These are phyloP conservation scores for Pandemis heparana DNA, from an alignment of 2,888 invertebrate genomes.

Conservation along the genomic window DNA sequence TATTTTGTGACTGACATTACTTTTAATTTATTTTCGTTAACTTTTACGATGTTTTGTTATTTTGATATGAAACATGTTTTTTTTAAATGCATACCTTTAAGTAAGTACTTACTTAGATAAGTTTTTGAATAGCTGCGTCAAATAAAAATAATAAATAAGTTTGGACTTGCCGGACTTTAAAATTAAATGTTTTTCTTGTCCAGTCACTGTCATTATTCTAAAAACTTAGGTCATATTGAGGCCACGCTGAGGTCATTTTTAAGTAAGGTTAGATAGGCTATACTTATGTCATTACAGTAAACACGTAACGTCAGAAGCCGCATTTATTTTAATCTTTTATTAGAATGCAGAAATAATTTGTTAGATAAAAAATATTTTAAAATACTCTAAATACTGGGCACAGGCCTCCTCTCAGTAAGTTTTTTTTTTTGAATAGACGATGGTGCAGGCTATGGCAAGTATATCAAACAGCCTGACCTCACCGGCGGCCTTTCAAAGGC, in stretches of 20 bases:
- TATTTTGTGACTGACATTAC: no score
- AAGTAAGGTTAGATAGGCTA: conserved; percentile 22
- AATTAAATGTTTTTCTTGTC: not conserved
- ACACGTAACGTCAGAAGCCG: conserved; percentile 7
- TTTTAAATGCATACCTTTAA: no score
- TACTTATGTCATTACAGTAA: conserved; percentile 32
- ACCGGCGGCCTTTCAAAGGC: conserved; percentile 28
- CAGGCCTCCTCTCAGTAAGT: no score
- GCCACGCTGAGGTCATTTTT: conserved; percentile 25
- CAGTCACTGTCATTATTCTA: conserved; percentile 23
- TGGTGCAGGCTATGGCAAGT: not conserved
- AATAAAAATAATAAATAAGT: not conserved
- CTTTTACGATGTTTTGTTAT: no score
- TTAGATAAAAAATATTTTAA: not conserved
- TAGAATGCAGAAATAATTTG: not conserved
- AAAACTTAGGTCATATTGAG: conserved; percentile 24
- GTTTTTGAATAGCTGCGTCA: not conserved
- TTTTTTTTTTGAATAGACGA: not conserved
- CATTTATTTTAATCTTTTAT: conserved; percentile 24
- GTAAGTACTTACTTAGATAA: no score
- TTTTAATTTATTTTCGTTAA: no score
- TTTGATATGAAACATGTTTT: no score
- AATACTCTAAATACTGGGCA: no score
- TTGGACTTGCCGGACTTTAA: not conserved
- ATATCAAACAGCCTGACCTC: conserved; percentile 10